Evolutionary conservation across 2,797 vertebrate genomes (phyloP).

Genomic region (Cirrhinus molitorella): DNA sequence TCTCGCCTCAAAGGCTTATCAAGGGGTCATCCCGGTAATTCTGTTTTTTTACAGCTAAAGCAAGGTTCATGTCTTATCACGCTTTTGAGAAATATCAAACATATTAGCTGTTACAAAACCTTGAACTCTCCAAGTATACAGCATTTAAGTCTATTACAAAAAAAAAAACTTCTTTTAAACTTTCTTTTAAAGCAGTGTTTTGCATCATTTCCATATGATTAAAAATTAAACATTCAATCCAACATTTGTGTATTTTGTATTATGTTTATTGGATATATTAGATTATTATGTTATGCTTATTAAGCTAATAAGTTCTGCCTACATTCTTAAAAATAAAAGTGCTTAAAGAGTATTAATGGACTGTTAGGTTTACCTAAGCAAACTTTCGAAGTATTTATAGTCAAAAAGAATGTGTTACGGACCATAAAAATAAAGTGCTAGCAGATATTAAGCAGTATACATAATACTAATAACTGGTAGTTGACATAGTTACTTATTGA

Average conservation of each 20-base stretch:
- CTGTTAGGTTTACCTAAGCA: background rate
- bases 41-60: background rate
- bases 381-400: too few relatives aligned
- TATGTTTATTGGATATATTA: background rate
- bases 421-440: background rate
- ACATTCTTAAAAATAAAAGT: too few relatives aligned
- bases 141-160: background rate
- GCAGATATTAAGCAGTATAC: background rate
- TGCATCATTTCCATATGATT: background rate
- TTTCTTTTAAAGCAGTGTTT: too few relatives aligned
- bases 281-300: background rate
- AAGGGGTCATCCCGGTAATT: constrained; percentile 18
- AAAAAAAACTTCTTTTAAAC: too few relatives aligned
- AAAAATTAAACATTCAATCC: background rate
- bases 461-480: background rate
- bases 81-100: background rate
- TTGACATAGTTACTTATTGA: too few relatives aligned
- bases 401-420: too few relatives aligned
- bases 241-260: background rate
- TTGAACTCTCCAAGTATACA: background rate
- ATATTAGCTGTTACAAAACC: background rate
- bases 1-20: constrained; percentile 6
- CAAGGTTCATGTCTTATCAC: background rate
- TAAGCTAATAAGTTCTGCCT: background rate
- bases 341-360: background rate